These are phyloP conservation scores for Alfaro cultratus DNA, from an alignment of 2,797 vertebrate species.

Conservation along the genomic window DNA sequence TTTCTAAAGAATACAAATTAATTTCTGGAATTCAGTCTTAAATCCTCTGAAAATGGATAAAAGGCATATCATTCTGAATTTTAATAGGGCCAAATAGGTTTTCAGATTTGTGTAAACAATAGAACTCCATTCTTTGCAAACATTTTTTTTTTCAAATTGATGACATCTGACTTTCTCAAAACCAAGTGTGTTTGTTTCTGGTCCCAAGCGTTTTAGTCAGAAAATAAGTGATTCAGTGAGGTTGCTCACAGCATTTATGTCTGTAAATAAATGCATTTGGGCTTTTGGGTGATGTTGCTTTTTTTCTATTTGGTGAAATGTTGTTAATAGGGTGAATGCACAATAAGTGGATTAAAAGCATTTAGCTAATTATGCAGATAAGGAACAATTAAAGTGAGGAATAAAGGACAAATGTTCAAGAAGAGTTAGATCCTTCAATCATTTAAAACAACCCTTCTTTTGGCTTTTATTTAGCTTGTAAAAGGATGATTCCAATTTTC, in stretches of 20 bases:
- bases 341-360: not conserved
- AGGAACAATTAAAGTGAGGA: not conserved
- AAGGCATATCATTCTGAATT: not conserved
- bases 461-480: not conserved
- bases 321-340: constrained; percentile 2
- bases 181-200: not conserved
- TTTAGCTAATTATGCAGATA: not conserved
- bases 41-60: not conserved
- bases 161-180: not conserved
- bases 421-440: not conserved
- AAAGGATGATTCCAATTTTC: not conserved
- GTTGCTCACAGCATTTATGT: not conserved
- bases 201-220: not conserved
- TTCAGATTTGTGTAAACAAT: not conserved
- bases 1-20: not conserved
- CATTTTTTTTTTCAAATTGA: not conserved
- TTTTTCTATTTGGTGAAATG: constrained; percentile 7
- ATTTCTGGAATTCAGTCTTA: not conserved
- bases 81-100: not conserved
- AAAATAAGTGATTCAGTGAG: not conserved
- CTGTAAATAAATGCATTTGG: not conserved
- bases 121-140: not conserved
- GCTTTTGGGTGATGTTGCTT: not conserved
- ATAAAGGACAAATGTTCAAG: not conserved
- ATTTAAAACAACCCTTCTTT: not conserved